phyloP scores from a whole-genome alignment of 1,140 invertebrate genomes.

The Littorina saxatilis region DNA sequence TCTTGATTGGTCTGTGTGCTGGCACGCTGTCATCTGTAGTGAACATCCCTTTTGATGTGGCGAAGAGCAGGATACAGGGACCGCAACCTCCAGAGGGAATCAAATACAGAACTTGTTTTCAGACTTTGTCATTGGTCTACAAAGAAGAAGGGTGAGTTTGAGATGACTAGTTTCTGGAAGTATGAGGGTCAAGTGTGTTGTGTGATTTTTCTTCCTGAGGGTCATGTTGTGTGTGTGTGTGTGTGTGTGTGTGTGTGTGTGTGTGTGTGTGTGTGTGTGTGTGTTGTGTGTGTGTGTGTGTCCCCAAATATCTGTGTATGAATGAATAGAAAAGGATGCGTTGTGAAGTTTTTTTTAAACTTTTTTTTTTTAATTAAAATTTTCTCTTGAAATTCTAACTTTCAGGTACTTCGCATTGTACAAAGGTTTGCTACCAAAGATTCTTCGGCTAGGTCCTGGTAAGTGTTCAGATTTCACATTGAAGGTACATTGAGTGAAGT shows the following conservation, averaged over 20 bases:
- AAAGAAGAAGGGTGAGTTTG: constrained; percentile 91
- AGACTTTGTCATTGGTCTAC: constrained; percentile 86
- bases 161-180: no score
- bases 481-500: neutral
- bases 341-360: no score
- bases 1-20: constrained; percentile 88
- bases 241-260: neutral
- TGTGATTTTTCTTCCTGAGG: neutral
- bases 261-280: neutral
- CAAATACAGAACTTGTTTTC: constrained; percentile 87
- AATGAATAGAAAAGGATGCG: neutral
- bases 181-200: neutral
- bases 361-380: neutral
- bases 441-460: constrained; percentile 92
- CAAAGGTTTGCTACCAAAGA: constrained; percentile 93
- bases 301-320: neutral
- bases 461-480: constrained; percentile 20
- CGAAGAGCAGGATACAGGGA: constrained; percentile 94
- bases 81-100: constrained; percentile 86
- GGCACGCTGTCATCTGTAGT: constrained; percentile 89
- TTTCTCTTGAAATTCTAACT: constrained; percentile 49
- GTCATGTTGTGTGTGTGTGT: neutral
- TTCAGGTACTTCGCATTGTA: constrained; percentile 89
- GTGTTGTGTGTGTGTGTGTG: no score
- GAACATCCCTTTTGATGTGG: constrained; percentile 97